These are phyloP conservation scores for Dicranocentrus wangi DNA, from an alignment of 2,888 invertebrate species.

Conservation along the genomic window DNA sequence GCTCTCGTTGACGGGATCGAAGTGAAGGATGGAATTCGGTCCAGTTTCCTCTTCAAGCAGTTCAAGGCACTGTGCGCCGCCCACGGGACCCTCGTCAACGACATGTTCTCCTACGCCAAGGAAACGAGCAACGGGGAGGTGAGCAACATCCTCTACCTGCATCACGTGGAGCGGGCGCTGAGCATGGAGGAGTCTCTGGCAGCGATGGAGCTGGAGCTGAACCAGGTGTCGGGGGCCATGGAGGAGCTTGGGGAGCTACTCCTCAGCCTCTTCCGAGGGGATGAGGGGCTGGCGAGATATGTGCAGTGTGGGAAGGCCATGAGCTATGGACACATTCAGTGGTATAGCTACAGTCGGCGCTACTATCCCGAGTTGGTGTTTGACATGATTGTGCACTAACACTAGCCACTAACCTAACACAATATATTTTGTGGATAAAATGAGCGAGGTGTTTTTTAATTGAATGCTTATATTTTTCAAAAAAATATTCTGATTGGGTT, in stretches of 20 bases:
- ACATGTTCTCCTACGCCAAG: not conserved
- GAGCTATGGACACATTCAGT: not conserved
- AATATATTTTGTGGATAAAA: no score
- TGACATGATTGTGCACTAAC: no score
- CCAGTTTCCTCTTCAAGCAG: not conserved
- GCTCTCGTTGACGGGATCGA: not conserved
- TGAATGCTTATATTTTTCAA: no score
- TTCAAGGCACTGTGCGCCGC: not conserved
- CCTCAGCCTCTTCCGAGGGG: not conserved
- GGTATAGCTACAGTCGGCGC: not conserved
- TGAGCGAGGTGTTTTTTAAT: no score
- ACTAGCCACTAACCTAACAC: no score
- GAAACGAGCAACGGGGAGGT: not conserved
- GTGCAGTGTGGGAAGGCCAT: not conserved
- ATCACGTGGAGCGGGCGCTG: not conserved
- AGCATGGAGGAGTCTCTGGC: not conserved
- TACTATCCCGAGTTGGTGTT: not conserved
- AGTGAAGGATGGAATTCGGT: not conserved
- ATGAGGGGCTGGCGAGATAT: not conserved
- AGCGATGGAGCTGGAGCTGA: not conserved
- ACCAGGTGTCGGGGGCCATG: not conserved
- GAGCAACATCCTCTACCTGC: not conserved
- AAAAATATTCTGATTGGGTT: no score
- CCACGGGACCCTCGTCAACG: not conserved
- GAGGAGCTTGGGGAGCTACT: not conserved